phyloP scores from a whole-genome alignment of 2,113 vertebrate species.

The Psilopsiagon aurifrons region DNA sequence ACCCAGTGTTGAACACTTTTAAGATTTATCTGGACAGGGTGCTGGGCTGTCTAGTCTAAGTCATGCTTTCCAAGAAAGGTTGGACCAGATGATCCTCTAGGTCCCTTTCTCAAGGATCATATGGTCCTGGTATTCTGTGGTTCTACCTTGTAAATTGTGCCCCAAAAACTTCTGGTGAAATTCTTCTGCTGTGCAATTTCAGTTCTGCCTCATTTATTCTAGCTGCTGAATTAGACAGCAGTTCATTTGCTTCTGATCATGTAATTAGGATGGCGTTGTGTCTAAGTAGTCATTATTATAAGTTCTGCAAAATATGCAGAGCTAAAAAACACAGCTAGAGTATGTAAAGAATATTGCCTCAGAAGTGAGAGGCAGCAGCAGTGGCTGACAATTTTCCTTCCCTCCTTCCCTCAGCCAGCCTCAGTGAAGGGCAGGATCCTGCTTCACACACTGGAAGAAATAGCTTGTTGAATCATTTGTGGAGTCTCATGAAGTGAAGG shows the following conservation, averaged over 20 bases:
- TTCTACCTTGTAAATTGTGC: neutral
- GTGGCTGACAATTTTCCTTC: neutral
- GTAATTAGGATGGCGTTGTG: neutral
- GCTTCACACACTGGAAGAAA: neutral
- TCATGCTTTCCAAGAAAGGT: neutral
- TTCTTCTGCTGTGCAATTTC: neutral
- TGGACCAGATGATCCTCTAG: neutral
- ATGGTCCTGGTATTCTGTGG: neutral
- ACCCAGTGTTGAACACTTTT: neutral
- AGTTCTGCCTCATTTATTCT: neutral
- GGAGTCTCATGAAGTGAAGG: neutral
- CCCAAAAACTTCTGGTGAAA: neutral
- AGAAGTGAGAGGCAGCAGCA: neutral
- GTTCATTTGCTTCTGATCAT: neutral
- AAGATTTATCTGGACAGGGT: neutral
- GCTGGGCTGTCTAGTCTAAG: neutral
- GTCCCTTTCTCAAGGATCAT: neutral
- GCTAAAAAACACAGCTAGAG: neutral
- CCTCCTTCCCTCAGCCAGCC: neutral
- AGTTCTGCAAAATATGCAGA: neutral
- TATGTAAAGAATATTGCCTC: neutral
- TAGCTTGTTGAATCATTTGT: neutral
- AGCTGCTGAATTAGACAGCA: neutral
- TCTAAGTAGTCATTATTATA: neutral
- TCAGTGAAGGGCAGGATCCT: neutral